Evolutionary conservation across 2,888 invertebrate genomes (phyloP), one percentile per base, ranked within the genome.

Genomic region (Pharmacophagus antenor): DNA sequence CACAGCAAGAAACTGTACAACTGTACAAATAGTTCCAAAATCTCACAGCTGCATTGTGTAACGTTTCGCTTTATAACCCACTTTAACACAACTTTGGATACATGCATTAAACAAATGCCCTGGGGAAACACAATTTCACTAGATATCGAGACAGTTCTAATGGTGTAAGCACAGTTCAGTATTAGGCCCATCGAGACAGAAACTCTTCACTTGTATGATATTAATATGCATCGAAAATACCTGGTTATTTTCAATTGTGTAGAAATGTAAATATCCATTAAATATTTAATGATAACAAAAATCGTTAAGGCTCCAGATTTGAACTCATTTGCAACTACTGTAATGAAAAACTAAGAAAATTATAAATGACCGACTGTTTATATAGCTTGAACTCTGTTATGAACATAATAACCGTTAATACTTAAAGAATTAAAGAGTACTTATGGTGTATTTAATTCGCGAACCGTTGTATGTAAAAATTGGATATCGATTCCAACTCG

Each of bases 361-460:
- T n/a, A n/a, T n/a, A n/a, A n/a, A n/a, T n/a, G n/a, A n/a, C n/a
- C n/a, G n/a, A n/a, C n/a, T n/a, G n/a, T n/a, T n/a, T n/a, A n/a
- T n/a, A n/a, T n/a, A n/a, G n/a, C n/a, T n/a, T n/a, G n/a, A n/a
- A n/a, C n/a, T n/a, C n/a, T n/a, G n/a, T n/a, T n/a, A n/a, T n/a
- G n/a, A n/a, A n/a, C n/a, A n/a, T n/a, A n/a, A n/a, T n/a, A n/a
- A n/a, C n/a, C n/a, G n/a, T n/a, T n/a, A n/a, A n/a, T n/a, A n/a
- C n/a, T n/a, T n/a, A 21, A 47, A 22, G 21, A 47, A 5, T n/a
- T 49, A 25, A 12, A 17, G 23, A 23, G 8, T n/a, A 22, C 51
- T 58, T 51, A 59, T 56, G 59, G 57, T 58, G 59, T 59, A 64
- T 63, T 63, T 59, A 51, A 47, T 53, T 58, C 31, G 63, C 65